Percentiles rank a stretch among this genome's conserved stretches.
Evolutionary conservation across 2,113 vertebrate genomes (phyloP).

Genomic region (Cyanocitta stelleri): DNA sequence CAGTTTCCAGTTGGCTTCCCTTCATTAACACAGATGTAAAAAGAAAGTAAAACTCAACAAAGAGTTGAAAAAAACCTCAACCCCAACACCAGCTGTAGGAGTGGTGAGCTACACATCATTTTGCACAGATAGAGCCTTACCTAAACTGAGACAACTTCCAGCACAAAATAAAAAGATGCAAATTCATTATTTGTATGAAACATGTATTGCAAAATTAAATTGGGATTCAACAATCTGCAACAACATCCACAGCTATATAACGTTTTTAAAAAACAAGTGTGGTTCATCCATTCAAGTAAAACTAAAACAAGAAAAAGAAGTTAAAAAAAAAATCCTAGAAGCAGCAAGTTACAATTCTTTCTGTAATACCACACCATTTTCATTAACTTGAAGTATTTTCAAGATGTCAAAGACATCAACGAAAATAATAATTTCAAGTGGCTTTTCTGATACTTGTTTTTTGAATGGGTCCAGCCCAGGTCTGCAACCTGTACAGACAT

Average conservation of each 20-base stretch:
- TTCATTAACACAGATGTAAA: background rate
- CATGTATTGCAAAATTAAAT: slow-evolving; percentile 42
- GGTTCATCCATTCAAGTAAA: slow-evolving; percentile 74
- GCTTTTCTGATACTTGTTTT: slow-evolving; percentile 47
- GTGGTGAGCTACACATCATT: background rate
- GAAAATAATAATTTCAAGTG: slow-evolving; percentile 51
- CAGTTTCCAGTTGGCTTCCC: background rate
- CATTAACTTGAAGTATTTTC: slow-evolving; percentile 63
- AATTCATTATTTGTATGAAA: slow-evolving; percentile 65
- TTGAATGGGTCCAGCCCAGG: slow-evolving; percentile 80
- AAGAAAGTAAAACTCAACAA: background rate
- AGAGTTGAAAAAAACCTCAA: background rate
- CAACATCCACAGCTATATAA: slow-evolving; percentile 56
- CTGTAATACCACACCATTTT: slow-evolving; percentile 59
- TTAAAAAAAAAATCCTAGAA: slow-evolving; percentile 46
- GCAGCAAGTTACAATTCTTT: slow-evolving; percentile 64
- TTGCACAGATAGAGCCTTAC: background rate
- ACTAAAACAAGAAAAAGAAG: slow-evolving; percentile 60
- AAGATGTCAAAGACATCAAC: slow-evolving; percentile 53
- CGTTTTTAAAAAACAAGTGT: slow-evolving; percentile 52
- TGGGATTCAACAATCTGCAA: slow-evolving; percentile 55
- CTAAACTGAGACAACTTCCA: slow-evolving; percentile 22
- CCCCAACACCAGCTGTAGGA: background rate
- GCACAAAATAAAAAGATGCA: slow-evolving; percentile 31
- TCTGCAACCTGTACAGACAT: slow-evolving; percentile 80